These are phyloP conservation scores for Brenthis hecate DNA, from an alignment of 2,888 invertebrate genomes.

Conservation along the genomic window DNA sequence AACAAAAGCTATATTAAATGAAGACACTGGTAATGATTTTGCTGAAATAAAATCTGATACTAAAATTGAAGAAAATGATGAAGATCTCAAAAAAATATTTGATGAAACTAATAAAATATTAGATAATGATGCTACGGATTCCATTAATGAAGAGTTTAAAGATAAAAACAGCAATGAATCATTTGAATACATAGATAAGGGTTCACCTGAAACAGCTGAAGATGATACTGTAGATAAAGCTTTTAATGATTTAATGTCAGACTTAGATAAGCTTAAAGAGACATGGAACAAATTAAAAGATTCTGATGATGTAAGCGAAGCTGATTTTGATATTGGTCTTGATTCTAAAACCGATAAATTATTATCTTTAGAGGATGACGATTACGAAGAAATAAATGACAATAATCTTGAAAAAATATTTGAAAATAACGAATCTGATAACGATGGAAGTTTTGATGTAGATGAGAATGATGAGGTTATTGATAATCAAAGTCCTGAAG, in stretches of 20 bases:
- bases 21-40: conserved; percentile 38
- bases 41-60: conserved; percentile 33
- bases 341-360: conserved; percentile 33
- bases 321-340: conserved; percentile 32
- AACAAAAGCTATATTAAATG: conserved; percentile 38
- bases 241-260: conserved; percentile 56
- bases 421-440: conserved; percentile 30
- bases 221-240: conserved; percentile 47
- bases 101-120: conserved; percentile 47
- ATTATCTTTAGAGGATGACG: conserved; percentile 26
- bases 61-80: conserved; percentile 29
- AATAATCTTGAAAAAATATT: conserved; percentile 38
- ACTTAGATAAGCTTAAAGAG: conserved; percentile 57
- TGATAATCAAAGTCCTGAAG: conserved; percentile 25
- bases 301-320: conserved; percentile 35
- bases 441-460: conserved; percentile 21
- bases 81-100: conserved; percentile 40
- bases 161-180: conserved; percentile 32
- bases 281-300: conserved; percentile 54
- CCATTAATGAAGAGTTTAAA: conserved; percentile 31
- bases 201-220: conserved; percentile 8
- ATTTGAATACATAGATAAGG: conserved; percentile 42
- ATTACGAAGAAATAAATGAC: conserved; percentile 43
- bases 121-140: conserved; percentile 42
- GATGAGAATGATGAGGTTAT: conserved; percentile 2